Conservation (phyloP, 1,140 invertebrate species). For the Meloidogyne exigua region DNA sequence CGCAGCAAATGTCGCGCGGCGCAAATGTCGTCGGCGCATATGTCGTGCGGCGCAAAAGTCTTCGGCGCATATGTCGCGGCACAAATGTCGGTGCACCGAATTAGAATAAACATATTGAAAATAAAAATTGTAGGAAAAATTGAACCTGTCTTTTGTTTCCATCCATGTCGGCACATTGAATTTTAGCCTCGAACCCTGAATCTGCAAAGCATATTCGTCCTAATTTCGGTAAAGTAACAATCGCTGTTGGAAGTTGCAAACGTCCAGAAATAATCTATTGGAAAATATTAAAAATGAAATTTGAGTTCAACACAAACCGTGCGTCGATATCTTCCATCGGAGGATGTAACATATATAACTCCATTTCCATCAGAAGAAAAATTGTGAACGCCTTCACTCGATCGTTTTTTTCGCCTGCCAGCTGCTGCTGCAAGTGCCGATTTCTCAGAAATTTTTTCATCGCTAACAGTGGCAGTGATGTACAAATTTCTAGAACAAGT, state of each 20-base stretch:
- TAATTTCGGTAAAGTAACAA: slow-evolving; percentile 56
- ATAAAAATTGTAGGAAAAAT: slow-evolving; percentile 64
- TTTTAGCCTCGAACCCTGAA: slow-evolving; percentile 62
- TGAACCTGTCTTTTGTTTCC: slow-evolving; percentile 61
- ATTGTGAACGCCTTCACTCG: slow-evolving; percentile 46
- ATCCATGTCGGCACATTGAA: slow-evolving; percentile 66
- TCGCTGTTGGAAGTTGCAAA: slow-evolving; percentile 59
- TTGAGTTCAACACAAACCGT: slow-evolving; percentile 28
- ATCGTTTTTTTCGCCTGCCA: slow-evolving; percentile 47
- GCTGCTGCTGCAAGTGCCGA: slow-evolving; percentile 32
- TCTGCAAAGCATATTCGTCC: slow-evolving; percentile 61
- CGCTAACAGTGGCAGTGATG: slow-evolving; percentile 46
- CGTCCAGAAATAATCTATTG: slow-evolving; percentile 46
- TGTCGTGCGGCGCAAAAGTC: too few relatives aligned
- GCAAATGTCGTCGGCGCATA: too few relatives aligned
- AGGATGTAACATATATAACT: slow-evolving; percentile 48
- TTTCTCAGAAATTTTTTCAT: slow-evolving; percentile 12
- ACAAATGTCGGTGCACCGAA: too few relatives aligned
- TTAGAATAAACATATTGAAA: slow-evolving; percentile 7
- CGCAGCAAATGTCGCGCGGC: too few relatives aligned
- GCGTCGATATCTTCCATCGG: slow-evolving; percentile 57
- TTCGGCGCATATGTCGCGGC: too few relatives aligned
- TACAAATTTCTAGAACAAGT: slow-evolving; percentile 46
- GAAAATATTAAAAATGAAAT: not conserved
- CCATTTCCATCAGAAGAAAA: slow-evolving; percentile 5